Conservation (phyloP, 2,888 invertebrate species). For the Acrobasis repandana region DNA sequence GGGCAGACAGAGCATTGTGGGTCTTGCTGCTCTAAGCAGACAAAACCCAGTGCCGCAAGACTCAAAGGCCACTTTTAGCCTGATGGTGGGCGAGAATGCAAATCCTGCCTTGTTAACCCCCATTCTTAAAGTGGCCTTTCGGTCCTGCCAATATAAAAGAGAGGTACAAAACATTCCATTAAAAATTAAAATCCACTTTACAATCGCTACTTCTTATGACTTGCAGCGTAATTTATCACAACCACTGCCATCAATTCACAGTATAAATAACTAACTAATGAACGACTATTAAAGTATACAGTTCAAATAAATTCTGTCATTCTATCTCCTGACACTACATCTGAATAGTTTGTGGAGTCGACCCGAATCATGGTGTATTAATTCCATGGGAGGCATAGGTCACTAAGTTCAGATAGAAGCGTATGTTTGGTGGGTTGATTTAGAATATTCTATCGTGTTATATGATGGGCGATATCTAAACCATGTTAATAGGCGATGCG, state of each 20-base stretch:
- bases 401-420: background rate
- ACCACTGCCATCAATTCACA: constrained; percentile 42
- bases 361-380: constrained; percentile 18
- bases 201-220: constrained; percentile 31
- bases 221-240: constrained; percentile 26
- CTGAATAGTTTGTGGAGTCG: constrained; percentile 25
- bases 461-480: no score
- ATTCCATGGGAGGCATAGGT: constrained; percentile 3
- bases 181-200: background rate
- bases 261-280: constrained; percentile 48
- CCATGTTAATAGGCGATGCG: no score
- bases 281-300: constrained; percentile 41
- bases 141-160: no score
- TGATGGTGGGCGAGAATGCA: no score
- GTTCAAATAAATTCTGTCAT: constrained; percentile 34
- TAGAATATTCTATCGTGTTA: no score
- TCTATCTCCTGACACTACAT: constrained; percentile 26
- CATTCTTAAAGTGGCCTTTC: no score
- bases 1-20: no score
- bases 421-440: constrained; percentile 5
- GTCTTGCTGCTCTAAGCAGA: no score
- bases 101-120: no score
- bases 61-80: no score
- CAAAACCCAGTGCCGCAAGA: no score
- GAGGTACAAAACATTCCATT: no score